phyloP scores from a whole-genome alignment of 53 echinoderm and acorn worm species.

The Echinarachnius parma region DNA sequence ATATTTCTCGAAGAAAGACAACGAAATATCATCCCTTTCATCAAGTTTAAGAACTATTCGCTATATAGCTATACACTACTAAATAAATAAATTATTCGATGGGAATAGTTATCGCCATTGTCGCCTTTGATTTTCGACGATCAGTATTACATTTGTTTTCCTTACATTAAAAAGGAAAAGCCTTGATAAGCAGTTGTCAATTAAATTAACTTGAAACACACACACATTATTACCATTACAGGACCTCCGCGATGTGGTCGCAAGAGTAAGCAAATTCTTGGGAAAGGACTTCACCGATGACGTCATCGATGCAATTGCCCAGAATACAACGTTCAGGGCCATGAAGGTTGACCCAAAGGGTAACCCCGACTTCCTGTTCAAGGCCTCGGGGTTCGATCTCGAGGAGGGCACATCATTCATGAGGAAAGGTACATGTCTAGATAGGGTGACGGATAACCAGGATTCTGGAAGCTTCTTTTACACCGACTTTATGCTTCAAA shows the following conservation, averaged over 20 bases:
- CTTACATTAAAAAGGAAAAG: no score
- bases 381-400: neutral
- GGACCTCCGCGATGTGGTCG: slow-evolving; percentile 3
- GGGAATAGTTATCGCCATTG: no score
- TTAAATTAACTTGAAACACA: slow-evolving; percentile 2
- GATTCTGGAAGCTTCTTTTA: neutral
- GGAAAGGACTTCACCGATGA: neutral
- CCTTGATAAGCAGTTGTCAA: neutral
- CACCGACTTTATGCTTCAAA: neutral
- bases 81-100: no score
- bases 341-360: slow-evolving; percentile 25
- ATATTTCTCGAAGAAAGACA: no score
- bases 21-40: no score
- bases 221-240: neutral
- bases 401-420: neutral
- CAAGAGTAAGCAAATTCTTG: slow-evolving; percentile 11
- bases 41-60: no score
- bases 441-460: neutral
- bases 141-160: no score
- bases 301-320: neutral
- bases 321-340: neutral
- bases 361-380: slow-evolving; percentile 9
- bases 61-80: no score
- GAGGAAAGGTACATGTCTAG: neutral
- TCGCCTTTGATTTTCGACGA: no score